Evolutionary conservation across 1,140 invertebrate genomes (phyloP).

Genomic region (Cotesia typhae): DNA sequence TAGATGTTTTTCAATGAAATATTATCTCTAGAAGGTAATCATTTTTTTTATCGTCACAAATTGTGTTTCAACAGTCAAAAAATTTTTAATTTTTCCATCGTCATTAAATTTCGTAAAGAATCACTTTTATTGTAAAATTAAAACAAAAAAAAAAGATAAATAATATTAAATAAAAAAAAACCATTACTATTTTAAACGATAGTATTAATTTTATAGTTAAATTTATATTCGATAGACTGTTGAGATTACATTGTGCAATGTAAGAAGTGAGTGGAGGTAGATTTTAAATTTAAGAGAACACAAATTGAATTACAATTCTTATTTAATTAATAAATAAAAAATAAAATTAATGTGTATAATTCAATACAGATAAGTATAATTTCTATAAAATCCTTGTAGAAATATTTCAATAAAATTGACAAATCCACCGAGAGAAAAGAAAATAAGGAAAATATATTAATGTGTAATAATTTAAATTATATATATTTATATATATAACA

Average conservation of each 20-base stretch:
- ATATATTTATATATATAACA: neutral
- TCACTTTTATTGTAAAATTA: constrained; percentile 5
- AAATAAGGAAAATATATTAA: constrained; percentile 54
- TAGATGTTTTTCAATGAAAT: constrained; percentile 6
- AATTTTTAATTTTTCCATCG: neutral
- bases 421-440: constrained; percentile 27
- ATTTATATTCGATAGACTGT: constrained; percentile 25
- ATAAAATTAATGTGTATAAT: constrained; percentile 5
- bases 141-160: neutral
- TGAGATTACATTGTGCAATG: constrained; percentile 27
- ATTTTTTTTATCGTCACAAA: neutral
- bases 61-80: constrained; percentile 19
- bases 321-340: neutral
- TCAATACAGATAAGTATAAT: neutral
- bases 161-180: neutral
- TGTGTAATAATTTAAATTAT: constrained; percentile 50
- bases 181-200: neutral
- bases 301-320: neutral
- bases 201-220: constrained; percentile 10
- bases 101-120: neutral
- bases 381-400: constrained; percentile 7
- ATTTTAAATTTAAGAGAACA: constrained; percentile 4
- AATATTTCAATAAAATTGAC: constrained; percentile 5
- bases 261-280: neutral
- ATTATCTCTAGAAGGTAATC: neutral